A percentile compares a stretch with the other conserved stretches of the same genome.
Conservation (phyloP, 1,140 invertebrate species). For the Lepidurus arcticus region DNA sequence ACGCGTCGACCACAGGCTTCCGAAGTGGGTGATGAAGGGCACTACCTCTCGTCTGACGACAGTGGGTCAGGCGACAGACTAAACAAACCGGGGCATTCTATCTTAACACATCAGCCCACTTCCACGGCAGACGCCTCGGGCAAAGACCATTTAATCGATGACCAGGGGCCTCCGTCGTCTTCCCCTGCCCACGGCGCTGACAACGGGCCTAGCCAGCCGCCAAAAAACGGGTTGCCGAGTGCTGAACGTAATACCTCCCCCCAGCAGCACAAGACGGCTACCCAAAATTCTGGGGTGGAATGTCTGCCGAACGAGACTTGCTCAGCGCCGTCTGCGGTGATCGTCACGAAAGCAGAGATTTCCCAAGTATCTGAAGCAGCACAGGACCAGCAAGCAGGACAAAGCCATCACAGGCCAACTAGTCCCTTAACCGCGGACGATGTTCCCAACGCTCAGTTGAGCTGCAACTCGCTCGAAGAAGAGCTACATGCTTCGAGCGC, state of each 20-base stretch:
- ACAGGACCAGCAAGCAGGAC: background rate
- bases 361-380: conserved; percentile 35
- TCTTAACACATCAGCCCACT: background rate
- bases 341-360: conserved; percentile 19
- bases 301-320: background rate
- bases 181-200: background rate
- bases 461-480: background rate
- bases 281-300: conserved; percentile 31
- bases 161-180: background rate
- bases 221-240: conserved; percentile 33
- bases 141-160: conserved; percentile 24
- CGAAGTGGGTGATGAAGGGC: conserved; percentile 43
- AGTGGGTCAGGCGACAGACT: conserved; percentile 57
- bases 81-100: conserved; percentile 11
- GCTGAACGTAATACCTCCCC: conserved; percentile 28
- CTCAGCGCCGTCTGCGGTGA: background rate
- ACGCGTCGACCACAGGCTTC: conserved; percentile 56
- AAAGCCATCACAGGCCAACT: background rate
- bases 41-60: conserved; percentile 57
- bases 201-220: conserved; percentile 14
- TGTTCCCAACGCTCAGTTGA: background rate
- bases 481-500: conserved; percentile 39
- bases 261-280: conserved; percentile 28
- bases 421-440: conserved; percentile 2
- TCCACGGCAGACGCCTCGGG: background rate